Evolutionary conservation across 1,140 invertebrate genomes (phyloP).

Genomic region (Carcinoscorpius rotundicauda): DNA sequence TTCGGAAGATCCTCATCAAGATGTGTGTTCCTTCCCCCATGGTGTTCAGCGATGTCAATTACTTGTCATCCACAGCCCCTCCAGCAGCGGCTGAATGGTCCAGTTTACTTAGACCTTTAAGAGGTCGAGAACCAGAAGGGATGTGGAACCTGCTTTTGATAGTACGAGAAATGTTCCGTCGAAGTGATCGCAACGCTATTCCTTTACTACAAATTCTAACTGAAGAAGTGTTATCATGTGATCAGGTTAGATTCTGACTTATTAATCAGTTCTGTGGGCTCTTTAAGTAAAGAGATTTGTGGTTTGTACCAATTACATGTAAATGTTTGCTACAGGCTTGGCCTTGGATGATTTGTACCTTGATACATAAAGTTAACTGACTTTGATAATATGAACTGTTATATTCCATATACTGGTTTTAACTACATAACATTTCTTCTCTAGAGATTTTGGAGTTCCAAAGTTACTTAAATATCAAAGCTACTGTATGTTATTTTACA

Average conservation of each 20-base stretch:
- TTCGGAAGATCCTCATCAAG: conserved; percentile 96
- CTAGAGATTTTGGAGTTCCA: too few relatives aligned
- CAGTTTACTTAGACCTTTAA: conserved; percentile 73
- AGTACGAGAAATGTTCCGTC: conserved; percentile 92
- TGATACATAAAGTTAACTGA: too few relatives aligned
- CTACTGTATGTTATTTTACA: too few relatives aligned
- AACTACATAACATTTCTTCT: too few relatives aligned
- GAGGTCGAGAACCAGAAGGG: conserved; percentile 92
- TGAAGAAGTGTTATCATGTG: conserved; percentile 90
- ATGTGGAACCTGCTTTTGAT: conserved; percentile 98
- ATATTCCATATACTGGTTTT: too few relatives aligned
- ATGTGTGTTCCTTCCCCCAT: conserved; percentile 95
- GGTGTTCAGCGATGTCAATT: conserved; percentile 93
- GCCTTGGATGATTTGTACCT: too few relatives aligned
- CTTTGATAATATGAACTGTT: too few relatives aligned
- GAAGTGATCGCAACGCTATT: conserved; percentile 90
- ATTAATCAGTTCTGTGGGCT: too few relatives aligned
- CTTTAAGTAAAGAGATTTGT: too few relatives aligned
- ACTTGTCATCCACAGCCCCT: conserved; percentile 85
- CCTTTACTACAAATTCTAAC: conserved; percentile 91
- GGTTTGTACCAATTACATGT: too few relatives aligned
- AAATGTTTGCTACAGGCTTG: too few relatives aligned
- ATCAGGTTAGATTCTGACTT: conserved; percentile 63
- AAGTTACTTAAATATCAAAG: too few relatives aligned
- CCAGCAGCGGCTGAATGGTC: conserved; percentile 96